Conservation (phyloP, 2,797 vertebrate genomes). For the Allenopithecus nigroviridis region DNA sequence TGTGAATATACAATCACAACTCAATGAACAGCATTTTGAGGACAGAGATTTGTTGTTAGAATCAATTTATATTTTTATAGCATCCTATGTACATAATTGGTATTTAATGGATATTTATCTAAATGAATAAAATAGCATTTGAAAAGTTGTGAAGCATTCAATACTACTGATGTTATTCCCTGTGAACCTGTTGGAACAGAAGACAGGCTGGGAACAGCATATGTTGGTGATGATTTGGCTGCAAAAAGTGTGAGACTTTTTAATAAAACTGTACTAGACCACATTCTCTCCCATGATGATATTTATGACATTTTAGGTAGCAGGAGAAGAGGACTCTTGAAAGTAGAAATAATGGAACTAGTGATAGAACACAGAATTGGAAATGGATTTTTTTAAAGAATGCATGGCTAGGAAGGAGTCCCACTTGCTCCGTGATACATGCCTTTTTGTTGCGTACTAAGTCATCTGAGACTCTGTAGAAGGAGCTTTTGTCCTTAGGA, state of each 20-base stretch:
- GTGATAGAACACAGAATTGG: constrained; percentile 35
- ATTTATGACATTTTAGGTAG: constrained; percentile 59
- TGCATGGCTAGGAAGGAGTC: background rate
- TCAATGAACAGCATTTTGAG: background rate
- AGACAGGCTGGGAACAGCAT: constrained; percentile 37
- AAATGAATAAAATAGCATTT: constrained; percentile 2
- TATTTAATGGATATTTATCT: background rate
- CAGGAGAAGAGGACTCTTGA: constrained; percentile 44
- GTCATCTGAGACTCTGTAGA: constrained; percentile 48
- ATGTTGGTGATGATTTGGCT: constrained; percentile 50
- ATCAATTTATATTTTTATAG: background rate
- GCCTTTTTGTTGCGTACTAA: constrained; percentile 4
- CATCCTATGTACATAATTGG: background rate
- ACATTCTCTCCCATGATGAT: constrained; percentile 37
- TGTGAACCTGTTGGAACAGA: constrained; percentile 50
- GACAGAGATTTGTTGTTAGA: background rate
- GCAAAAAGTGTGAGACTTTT: constrained; percentile 58
- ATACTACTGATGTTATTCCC: constrained; percentile 25
- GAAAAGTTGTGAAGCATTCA: background rate
- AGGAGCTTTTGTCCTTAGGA: constrained; percentile 65
- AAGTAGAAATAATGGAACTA: constrained; percentile 24
- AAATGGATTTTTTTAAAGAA: background rate
- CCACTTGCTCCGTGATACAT: constrained; percentile 19
- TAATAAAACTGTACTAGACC: constrained; percentile 59
- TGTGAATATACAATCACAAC: background rate